phyloP scores from a whole-genome alignment of 2,797 vertebrate genomes.

The Chiroxiphia lanceolata region DNA sequence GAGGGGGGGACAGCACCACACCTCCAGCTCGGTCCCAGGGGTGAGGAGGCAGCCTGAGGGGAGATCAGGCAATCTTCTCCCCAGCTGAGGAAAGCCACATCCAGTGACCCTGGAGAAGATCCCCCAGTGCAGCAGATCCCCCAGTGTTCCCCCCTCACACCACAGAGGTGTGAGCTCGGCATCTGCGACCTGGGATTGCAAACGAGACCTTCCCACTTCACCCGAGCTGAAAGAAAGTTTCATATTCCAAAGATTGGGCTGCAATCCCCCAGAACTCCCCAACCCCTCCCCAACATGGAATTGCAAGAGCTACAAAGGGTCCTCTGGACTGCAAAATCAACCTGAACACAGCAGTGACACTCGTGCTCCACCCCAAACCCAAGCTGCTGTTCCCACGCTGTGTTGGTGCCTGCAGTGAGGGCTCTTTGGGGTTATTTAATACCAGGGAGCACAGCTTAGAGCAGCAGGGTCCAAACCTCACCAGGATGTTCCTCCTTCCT shows the following conservation, averaged over 20 bases:
- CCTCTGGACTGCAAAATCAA: neutral
- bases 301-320: neutral
- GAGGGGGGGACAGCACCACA: neutral
- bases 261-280: neutral
- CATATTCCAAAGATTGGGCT: neutral
- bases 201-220: neutral
- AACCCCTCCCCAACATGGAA: neutral
- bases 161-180: neutral
- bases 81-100: neutral
- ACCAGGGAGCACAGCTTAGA: neutral
- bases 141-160: rapidly evolving
- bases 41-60: neutral
- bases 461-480: neutral
- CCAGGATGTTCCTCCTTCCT: neutral
- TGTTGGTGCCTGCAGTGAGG: neutral
- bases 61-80: neutral
- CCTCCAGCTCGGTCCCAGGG: neutral
- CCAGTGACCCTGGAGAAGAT: neutral
- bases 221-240: neutral
- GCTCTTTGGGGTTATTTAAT: neutral
- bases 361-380: neutral
- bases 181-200: rapidly evolving
- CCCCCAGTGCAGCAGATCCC: neutral
- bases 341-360: neutral
- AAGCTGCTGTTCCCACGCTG: neutral